Conservation (phyloP, 2,888 invertebrate species). For the Leistus spinibarbis region DNA sequence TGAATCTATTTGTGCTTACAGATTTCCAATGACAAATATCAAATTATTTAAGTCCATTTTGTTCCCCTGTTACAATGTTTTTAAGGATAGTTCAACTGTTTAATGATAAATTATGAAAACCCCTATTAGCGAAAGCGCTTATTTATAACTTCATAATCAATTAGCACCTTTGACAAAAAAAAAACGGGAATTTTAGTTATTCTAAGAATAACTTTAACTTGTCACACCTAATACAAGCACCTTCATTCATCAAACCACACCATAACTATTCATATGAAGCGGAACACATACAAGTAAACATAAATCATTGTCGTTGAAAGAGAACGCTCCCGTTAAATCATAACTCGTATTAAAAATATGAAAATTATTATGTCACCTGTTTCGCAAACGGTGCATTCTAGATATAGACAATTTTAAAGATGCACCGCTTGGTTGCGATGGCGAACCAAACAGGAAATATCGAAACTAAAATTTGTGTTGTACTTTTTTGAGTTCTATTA, state of each 20-base stretch:
- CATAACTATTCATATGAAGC: slow-evolving; percentile 3
- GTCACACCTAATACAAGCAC: slow-evolving; percentile 22
- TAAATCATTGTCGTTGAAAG: background rate
- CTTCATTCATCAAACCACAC: slow-evolving; percentile 10
- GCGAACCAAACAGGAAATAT: slow-evolving; percentile 5
- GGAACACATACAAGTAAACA: background rate
- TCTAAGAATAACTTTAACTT: slow-evolving; percentile 24
- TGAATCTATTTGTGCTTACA: too few species aligned
- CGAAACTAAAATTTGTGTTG: background rate
- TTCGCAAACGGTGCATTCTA: background rate
- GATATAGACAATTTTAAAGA: background rate
- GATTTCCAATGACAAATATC: too few species aligned
- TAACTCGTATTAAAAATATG: background rate
- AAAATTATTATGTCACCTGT: background rate
- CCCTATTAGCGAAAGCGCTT: background rate
- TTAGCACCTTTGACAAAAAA: slow-evolving; percentile 29
- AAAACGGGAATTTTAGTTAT: slow-evolving; percentile 25
- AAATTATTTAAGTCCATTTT: too few species aligned
- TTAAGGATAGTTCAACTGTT: background rate
- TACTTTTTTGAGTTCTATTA: slow-evolving; percentile 1
- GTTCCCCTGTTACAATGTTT: too few species aligned
- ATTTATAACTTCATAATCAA: slow-evolving; percentile 23
- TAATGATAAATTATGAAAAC: background rate
- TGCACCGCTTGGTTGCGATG: background rate
- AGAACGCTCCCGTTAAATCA: background rate